Evolutionary conservation across 2,888 invertebrate genomes (phyloP).

Genomic region (Ceratothoa steindachneri): DNA sequence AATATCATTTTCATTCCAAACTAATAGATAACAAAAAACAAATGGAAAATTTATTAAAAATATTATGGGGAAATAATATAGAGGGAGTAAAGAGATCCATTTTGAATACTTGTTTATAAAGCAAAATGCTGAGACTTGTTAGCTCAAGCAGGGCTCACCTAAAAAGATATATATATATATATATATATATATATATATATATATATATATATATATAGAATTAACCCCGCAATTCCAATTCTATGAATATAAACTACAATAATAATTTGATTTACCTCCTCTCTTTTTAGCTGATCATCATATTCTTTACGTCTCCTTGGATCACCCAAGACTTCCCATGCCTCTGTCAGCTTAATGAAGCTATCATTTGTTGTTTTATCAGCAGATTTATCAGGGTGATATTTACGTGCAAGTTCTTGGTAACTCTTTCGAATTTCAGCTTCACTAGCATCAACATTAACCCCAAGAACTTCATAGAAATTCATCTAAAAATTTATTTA

Average conservation of each 20-base stretch:
- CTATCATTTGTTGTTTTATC: slow-evolving; percentile 33
- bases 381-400: slow-evolving; percentile 41
- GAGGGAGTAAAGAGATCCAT: too few species aligned
- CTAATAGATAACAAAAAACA: too few species aligned
- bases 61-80: too few species aligned
- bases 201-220: not conserved
- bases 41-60: too few species aligned
- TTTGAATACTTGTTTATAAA: too few species aligned
- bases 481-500: slow-evolving; percentile 28
- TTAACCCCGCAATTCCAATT: not conserved
- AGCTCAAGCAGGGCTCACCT: too few species aligned
- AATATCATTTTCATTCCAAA: too few species aligned
- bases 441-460: slow-evolving; percentile 40
- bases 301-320: slow-evolving; percentile 36
- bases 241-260: not conserved
- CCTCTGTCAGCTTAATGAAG: slow-evolving; percentile 39
- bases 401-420: slow-evolving; percentile 40
- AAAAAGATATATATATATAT: not conserved
- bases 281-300: slow-evolving; percentile 43
- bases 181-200: not conserved
- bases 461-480: slow-evolving; percentile 45
- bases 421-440: slow-evolving; percentile 39
- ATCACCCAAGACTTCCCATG: slow-evolving; percentile 37
- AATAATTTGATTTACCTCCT: slow-evolving; percentile 41
- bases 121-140: too few species aligned